Conservation (phyloP, 2,888 invertebrate genomes). For the Onthophagus sagittarius region DNA sequence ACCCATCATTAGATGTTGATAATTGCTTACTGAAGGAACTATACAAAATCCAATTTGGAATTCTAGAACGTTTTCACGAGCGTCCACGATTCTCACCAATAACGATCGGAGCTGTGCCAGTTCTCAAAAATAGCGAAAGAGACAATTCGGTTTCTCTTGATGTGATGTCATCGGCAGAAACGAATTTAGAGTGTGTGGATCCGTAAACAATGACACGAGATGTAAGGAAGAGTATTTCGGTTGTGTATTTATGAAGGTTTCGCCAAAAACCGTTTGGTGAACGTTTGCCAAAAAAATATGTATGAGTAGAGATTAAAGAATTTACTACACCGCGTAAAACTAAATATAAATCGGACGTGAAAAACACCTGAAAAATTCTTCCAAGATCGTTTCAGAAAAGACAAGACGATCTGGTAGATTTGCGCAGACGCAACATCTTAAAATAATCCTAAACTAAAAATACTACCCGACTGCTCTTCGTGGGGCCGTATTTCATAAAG, state of each 20-base stretch:
- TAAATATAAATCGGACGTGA: neutral
- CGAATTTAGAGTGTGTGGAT: neutral
- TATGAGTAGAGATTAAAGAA: neutral
- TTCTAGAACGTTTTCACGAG: neutral
- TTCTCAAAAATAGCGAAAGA: neutral
- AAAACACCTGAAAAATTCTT: neutral
- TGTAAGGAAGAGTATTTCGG: neutral
- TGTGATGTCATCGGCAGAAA: neutral
- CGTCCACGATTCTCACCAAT: neutral
- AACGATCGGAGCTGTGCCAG: neutral
- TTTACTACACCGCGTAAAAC: neutral
- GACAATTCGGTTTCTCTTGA: neutral
- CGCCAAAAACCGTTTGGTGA: no score
- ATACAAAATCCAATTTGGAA: neutral
- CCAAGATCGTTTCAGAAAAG: neutral
- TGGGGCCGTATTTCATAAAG: slow-evolving; percentile 6
- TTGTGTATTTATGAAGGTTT: neutral
- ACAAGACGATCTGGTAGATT: neutral
- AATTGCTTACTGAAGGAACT: neutral
- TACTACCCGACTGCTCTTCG: neutral
- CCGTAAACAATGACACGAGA: neutral
- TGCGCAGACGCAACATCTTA: neutral
- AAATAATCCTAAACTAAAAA: slow-evolving; percentile 9
- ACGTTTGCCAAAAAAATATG: neutral
- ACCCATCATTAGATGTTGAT: neutral